Evolutionary conservation across 2,888 invertebrate species (phyloP), one percentile per base, ranked within the genome.

Genomic region (Ophraella communa): DNA sequence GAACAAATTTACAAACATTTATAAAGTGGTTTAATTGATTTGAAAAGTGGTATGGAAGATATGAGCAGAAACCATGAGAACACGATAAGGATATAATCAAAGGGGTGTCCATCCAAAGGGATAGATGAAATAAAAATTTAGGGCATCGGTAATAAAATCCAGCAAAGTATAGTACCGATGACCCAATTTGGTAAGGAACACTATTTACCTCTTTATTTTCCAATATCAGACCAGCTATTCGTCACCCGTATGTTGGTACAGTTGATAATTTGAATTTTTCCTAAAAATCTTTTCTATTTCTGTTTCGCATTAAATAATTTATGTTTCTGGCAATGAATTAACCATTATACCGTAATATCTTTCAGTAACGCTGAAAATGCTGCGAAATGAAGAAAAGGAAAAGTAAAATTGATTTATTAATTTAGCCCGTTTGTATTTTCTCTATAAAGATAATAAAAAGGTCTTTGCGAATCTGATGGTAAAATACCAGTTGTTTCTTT

Each of bases 331-430:
- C 44, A 30, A 60, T 60, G 60, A 60, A 60, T 60, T 60, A 60
- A 52, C 44, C 52, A 60, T 60, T 44, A 60, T 53, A 52, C 33
- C 30, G 30, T 30, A 52, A 52, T 60, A 60, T 52, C 39, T 58
- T 24, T n/a, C 51, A 14, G 35, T 51, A 42, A 42, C 14, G 24
- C 33, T 27, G 51, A 39, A 51, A 51, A 51, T 23, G 14, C 24
- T 23, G 1, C 18, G 20, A 33, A 59, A 51, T 51, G 27, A 51
- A 51, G 51, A 39, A 24, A 59, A 24, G 14, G n/a, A 24, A 24
- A 49, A 24, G 24, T 24, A 3, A 17, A 27, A 51, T 51, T 51
- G 49, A 51, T 51, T 27, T 27, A 51, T 45, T 45, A 45, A 24
- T 51, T 24, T 27, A 4, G 5, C 27, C 27, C 24, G 5, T 51